Conservation (phyloP, 2,888 invertebrate genomes). For the Drosophila limbata region DNA sequence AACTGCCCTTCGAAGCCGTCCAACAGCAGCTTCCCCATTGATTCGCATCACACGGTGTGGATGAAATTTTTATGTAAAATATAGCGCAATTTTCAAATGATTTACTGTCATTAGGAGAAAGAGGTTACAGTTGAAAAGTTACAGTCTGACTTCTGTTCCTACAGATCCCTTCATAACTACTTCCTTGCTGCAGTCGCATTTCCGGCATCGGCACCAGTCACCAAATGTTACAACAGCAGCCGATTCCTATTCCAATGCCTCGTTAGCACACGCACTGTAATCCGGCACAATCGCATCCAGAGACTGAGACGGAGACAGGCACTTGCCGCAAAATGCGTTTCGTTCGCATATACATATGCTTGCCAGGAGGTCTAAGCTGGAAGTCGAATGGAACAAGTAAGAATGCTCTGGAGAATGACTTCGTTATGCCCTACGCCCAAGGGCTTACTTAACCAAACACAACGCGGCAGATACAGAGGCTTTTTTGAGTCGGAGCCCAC, state of each 20-base stretch:
- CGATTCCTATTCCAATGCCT: constrained; percentile 14
- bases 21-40: neutral
- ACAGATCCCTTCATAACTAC: constrained; percentile 37
- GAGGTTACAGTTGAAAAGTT: constrained; percentile 11
- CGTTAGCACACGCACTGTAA: constrained; percentile 27
- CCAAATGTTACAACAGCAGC: constrained; percentile 41
- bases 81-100: constrained; percentile 80
- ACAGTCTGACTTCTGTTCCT: constrained; percentile 2
- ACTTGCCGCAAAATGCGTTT: constrained; percentile 66
- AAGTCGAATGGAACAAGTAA: neutral
- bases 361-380: constrained; percentile 19
- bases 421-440: neutral
- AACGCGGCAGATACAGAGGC: no score
- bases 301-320: constrained; percentile 11
- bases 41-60: constrained; percentile 31
- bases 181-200: constrained; percentile 53
- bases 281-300: constrained; percentile 20
- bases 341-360: constrained; percentile 52
- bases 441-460: neutral
- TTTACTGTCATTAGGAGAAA: constrained; percentile 72
- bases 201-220: constrained; percentile 61
- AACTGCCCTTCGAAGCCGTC: neutral
- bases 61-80: constrained; percentile 75
- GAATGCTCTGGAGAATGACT: neutral
- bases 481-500: no score